These are phyloP conservation scores for Tenthredo amoena DNA, from an alignment of 2,888 invertebrate genomes.

Conservation along the genomic window DNA sequence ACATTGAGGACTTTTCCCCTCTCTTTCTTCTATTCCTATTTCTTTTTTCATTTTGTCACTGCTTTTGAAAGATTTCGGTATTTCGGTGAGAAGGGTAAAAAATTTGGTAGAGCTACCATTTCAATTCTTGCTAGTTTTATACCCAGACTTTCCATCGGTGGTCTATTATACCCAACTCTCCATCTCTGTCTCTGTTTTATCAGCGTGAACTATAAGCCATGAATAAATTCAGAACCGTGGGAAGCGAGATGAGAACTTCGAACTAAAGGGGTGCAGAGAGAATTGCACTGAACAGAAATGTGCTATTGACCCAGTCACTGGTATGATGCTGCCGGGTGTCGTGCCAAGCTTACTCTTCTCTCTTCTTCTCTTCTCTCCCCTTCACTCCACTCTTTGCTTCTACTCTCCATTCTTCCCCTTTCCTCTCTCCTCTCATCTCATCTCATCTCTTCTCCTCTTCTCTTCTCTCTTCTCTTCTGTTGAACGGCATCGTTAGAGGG, in stretches of 20 bases:
- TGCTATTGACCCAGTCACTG: conserved; percentile 35
- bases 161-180: neutral
- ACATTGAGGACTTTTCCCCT: neutral
- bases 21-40: neutral
- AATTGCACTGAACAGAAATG: conserved; percentile 45
- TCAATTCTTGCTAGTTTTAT: neutral
- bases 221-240: conserved; percentile 21
- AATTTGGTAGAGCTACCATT: neutral
- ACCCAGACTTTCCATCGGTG: neutral
- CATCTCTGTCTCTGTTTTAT: conserved; percentile 6
- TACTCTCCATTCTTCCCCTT: neutral
- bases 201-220: conserved; percentile 12
- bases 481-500: conserved; percentile 64
- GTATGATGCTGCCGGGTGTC: conserved; percentile 22
- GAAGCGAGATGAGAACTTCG: conserved; percentile 30
- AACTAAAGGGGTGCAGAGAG: conserved; percentile 33
- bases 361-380: neutral
- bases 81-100: neutral
- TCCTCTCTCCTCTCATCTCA: neutral
- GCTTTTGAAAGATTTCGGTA: conserved; percentile 6
- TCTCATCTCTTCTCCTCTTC: conserved; percentile 36
- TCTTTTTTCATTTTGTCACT: neutral
- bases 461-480: conserved; percentile 53
- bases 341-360: conserved; percentile 30
- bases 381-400: neutral